phyloP scores from a whole-genome alignment of 2,797 vertebrate species.

The Microctenopoma stevenorrisi region DNA sequence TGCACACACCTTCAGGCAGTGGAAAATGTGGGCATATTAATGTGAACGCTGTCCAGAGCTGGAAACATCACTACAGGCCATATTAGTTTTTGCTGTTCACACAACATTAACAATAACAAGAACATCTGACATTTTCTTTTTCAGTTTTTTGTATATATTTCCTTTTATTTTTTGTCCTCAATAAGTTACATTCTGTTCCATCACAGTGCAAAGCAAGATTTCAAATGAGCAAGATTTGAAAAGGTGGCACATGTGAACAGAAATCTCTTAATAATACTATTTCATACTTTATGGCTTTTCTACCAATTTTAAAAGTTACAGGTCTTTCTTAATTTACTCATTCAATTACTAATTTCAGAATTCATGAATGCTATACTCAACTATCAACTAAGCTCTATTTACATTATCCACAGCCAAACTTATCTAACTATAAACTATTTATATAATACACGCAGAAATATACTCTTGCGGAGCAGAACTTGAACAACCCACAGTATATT shows the following conservation, averaged over 20 bases:
- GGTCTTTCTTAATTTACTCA: constrained; percentile 2
- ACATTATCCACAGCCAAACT: not conserved
- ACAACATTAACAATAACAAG: not conserved
- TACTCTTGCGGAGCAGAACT: not conserved
- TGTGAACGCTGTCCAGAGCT: constrained; percentile 12
- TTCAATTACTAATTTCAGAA: not conserved
- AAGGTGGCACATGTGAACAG: no score
- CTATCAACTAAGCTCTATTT: not conserved
- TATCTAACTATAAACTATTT: no score
- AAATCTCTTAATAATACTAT: not conserved
- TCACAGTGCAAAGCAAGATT: not conserved
- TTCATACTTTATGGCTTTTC: not conserved
- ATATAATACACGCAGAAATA: no score
- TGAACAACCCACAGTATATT: not conserved
- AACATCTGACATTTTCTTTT: not conserved
- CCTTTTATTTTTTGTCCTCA: no score
- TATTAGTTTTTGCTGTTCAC: not conserved
- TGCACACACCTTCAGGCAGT: constrained; percentile 10
- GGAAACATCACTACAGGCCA: not conserved
- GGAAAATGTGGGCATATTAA: constrained; percentile 27
- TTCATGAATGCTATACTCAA: not conserved
- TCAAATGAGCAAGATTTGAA: not conserved
- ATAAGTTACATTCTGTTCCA: not conserved
- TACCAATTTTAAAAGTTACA: not conserved
- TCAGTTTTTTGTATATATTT: not conserved